These are phyloP conservation scores for Odontothrips loti DNA, from an alignment of 2,888 invertebrate genomes.

Conservation along the genomic window DNA sequence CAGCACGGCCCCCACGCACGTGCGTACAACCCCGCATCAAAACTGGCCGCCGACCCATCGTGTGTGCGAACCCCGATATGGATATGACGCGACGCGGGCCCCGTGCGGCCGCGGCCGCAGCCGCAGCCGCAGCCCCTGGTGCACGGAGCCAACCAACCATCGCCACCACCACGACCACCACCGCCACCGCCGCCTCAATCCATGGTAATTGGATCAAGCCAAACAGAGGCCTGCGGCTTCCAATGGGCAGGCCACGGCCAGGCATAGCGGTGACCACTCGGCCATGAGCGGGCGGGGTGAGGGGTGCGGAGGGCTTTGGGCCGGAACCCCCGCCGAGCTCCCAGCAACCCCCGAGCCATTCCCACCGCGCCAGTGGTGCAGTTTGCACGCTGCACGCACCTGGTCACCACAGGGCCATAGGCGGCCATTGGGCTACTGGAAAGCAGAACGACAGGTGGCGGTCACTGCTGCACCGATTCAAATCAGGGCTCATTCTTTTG, in stretches of 20 bases:
- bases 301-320: neutral
- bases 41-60: too few species aligned
- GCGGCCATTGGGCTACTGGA: too few species aligned
- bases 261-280: neutral
- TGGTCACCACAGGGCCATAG: neutral
- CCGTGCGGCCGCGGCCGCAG: neutral
- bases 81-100: too few species aligned
- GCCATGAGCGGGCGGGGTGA: neutral
- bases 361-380: neutral
- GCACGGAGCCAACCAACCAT: too few species aligned
- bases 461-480: too few species aligned
- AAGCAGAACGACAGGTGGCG: too few species aligned
- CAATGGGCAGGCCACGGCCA: neutral
- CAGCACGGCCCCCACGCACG: too few species aligned
- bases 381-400: neutral
- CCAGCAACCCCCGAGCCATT: neutral
- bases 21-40: too few species aligned
- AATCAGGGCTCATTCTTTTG: too few species aligned
- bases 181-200: neutral
- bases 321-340: neutral
- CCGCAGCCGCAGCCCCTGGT: too few species aligned
- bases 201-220: slow-evolving; percentile 26
- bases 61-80: too few species aligned
- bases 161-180: neutral
- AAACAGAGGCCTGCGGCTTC: slow-evolving; percentile 13